Evolutionary conservation across 2,797 vertebrate species (phyloP), one percentile per base, ranked within the genome.

Genomic region (Huso huso): DNA sequence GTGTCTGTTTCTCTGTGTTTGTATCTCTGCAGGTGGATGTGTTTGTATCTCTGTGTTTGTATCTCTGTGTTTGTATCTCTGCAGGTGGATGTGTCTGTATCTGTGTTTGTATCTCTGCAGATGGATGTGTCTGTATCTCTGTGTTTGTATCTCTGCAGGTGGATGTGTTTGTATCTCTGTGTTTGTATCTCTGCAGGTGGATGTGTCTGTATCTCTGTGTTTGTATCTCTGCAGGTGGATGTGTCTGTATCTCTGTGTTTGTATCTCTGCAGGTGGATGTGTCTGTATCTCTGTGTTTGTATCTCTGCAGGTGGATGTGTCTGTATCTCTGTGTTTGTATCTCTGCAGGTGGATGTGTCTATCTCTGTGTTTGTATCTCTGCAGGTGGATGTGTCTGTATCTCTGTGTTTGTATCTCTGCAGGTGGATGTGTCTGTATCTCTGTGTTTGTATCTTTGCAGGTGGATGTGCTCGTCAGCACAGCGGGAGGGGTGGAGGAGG

Each of bases 401-500:
- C 55, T 58, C 55, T 4, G 10, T 12, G 10, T 58, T 3, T 37
- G 23, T 37, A 37, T 37, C 10, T 11, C 10, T 58, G 55, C 13
- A 5, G 8, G 12, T n/a, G 6, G 6, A 10, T 58, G 55, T 58
- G 12, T 58, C 0, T 58, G 12, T 13, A 58, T 11, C 12, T 11
- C 12, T 37, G 23, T 37, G 23, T 37, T 37, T 37, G 23, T 37
- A 2, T 53, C 8, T 37, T 1, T n/a, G 6, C 55, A 58, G 55
- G 93, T 96, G 75, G 94, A 96, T 15, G 91, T 94, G 63, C 75
- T 96, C 51, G 95, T 97, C 69, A 95, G 91, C n/a, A 94, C 94
- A 1, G 95, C 94, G 0, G 94, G 95, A 3, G 94, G 95, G 0
- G 76, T 96, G 2, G 94, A 96, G 76, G 95, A 96, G 70, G 95